Conservation (phyloP, 2,797 vertebrate genomes). For the Lophius americanus region DNA sequence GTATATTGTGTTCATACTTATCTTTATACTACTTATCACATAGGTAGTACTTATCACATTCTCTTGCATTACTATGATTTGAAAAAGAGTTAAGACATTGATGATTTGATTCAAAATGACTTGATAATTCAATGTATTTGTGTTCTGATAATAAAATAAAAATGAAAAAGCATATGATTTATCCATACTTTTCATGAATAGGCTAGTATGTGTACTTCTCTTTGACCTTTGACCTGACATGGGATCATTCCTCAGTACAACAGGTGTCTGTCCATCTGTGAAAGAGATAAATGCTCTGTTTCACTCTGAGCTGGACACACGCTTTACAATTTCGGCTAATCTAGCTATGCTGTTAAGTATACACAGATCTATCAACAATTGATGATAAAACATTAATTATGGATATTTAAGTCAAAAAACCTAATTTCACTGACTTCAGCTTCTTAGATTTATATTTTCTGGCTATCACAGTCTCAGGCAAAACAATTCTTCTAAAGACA, state of each 20-base stretch:
- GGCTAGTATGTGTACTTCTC: slow-evolving; percentile 30
- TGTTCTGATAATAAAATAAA: neutral
- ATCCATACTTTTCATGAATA: slow-evolving; percentile 8
- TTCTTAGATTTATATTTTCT: too few relatives aligned
- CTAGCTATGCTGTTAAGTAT: too few relatives aligned
- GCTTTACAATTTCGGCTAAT: neutral
- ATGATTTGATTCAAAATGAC: neutral
- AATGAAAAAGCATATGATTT: neutral
- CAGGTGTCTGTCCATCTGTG: slow-evolving; percentile 80
- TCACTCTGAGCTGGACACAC: slow-evolving; percentile 8
- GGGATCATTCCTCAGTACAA: slow-evolving; percentile 64
- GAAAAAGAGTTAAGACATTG: neutral
- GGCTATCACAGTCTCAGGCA: too few relatives aligned
- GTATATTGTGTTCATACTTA: too few relatives aligned
- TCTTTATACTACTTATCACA: too few relatives aligned
- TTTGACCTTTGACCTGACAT: slow-evolving; percentile 64
- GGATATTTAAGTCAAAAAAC: too few relatives aligned
- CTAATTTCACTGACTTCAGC: too few relatives aligned
- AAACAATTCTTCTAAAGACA: too few relatives aligned
- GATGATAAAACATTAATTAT: too few relatives aligned
- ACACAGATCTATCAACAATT: too few relatives aligned
- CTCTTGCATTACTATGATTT: neutral
- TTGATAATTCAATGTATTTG: neutral
- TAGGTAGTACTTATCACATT: too few relatives aligned
- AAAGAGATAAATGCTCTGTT: slow-evolving; percentile 59